phyloP scores from a whole-genome alignment of 2,888 invertebrate species.

The Peribatodes rhomboidaria region DNA sequence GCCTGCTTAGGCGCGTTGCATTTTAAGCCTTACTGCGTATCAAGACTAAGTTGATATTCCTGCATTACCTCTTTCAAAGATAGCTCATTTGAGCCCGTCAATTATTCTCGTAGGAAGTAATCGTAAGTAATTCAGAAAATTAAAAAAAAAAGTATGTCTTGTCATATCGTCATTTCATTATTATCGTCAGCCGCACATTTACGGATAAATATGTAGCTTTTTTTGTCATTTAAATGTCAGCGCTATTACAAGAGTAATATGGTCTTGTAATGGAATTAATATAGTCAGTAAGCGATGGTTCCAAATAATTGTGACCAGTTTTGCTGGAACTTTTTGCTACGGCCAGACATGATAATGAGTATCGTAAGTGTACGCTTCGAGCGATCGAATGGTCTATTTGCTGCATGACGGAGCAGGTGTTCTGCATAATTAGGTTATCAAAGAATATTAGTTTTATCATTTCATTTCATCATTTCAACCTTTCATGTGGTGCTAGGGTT shows the following conservation, averaged over 20 bases:
- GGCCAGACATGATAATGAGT: slow-evolving; percentile 2
- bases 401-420: neutral
- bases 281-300: slow-evolving; percentile 23
- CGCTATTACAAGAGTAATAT: slow-evolving; percentile 29
- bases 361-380: neutral
- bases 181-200: slow-evolving; percentile 35
- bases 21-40: slow-evolving; percentile 8
- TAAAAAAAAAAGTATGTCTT: slow-evolving; percentile 15
- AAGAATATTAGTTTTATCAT: neutral
- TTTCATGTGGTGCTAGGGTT: neutral
- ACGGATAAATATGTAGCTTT: slow-evolving; percentile 43
- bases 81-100: neutral
- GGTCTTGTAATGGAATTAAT: slow-evolving; percentile 35
- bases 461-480: neutral
- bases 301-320: slow-evolving; percentile 10
- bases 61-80: neutral
- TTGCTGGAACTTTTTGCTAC: slow-evolving; percentile 3
- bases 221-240: slow-evolving; percentile 43
- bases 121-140: slow-evolving; percentile 15
- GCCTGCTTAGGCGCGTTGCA: neutral
- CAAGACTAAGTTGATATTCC: neutral
- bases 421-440: slow-evolving; percentile 19
- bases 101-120: neutral
- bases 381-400: slow-evolving; percentile 4
- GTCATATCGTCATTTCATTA: slow-evolving; percentile 39